Evolutionary conservation across 2,113 vertebrate species (phyloP), one percentile per base, ranked within the genome.

Genomic region (Chaetodon trifascialis): DNA sequence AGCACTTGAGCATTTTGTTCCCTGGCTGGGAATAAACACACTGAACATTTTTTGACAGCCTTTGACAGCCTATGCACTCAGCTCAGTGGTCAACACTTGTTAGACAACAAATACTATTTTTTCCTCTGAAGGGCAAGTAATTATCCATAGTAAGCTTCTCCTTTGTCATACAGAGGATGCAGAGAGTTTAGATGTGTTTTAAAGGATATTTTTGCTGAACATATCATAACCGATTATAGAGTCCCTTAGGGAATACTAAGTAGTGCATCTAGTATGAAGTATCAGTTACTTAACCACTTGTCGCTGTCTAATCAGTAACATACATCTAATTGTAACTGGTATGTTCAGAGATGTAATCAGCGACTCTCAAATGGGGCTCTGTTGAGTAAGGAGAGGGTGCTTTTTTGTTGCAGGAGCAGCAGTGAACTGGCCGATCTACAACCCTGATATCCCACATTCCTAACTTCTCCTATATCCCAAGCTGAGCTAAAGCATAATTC

Each of bases 281-380:
- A 90, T 90, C 80, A 21, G 71, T 88, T 86, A 83, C 89, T 85
- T 86, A 86, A 85, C 76, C 83, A 89, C 83, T 92, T 91, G 85
- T 88, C 36, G 11, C 30, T 60, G 34, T 79, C 79, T 86, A 89
- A 94, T 92, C 87, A 92, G 86, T 83, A 90, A 91, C 92, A 94
- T 88, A 92, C 78, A 94, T 92, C 90, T 93, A 93, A 92, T 93
- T 93, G 91, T 91, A 89, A 80, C 82, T 76, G 82, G 86, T 90
- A 89, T 94, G 87, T 91, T 91, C 87, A 82, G 47, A 92, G 90
- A 94, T 93, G 75, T 84, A 92, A 95, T 94, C 93, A 81, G 73
- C 40, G 4, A 62, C 84, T 91, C 79, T 84, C 88, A 88, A 93
- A 94, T 91, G 79, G 88, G 68, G 86, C 80, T 83, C 78, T 90